Evolutionary conservation across 2,797 vertebrate species (phyloP).

Genomic region (Tadarida brasiliensis): DNA sequence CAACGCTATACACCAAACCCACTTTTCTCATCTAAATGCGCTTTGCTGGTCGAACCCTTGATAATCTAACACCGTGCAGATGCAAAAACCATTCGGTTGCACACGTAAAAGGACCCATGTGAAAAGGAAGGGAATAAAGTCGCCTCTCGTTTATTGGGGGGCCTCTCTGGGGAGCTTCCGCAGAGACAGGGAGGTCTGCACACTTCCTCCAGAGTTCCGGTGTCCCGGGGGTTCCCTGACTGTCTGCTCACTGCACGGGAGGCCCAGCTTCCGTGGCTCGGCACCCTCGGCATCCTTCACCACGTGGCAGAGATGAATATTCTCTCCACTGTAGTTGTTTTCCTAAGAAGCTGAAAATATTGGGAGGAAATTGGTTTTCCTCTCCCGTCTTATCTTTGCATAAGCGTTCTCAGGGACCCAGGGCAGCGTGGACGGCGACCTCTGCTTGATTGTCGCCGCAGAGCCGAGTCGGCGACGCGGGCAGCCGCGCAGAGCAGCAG

Average conservation of each 20-base stretch:
- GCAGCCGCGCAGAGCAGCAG: background rate
- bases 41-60: slow-evolving; percentile 68
- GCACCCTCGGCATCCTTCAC: slow-evolving; percentile 65
- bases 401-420: slow-evolving; percentile 55
- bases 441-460: slow-evolving; percentile 45
- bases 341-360: slow-evolving; percentile 70
- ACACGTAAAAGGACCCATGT: slow-evolving; percentile 71
- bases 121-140: slow-evolving; percentile 73
- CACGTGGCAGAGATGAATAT: slow-evolving; percentile 78
- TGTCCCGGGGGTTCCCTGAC: background rate
- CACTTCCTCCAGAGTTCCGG: background rate
- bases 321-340: slow-evolving; percentile 79
- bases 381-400: slow-evolving; percentile 71
- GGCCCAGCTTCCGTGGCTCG: slow-evolving; percentile 50
- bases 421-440: background rate
- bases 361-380: slow-evolving; percentile 70
- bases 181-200: background rate
- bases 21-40: slow-evolving; percentile 67
- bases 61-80: slow-evolving; percentile 73
- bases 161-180: background rate
- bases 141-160: slow-evolving; percentile 67
- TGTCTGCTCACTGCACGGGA: background rate
- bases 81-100: slow-evolving; percentile 69
- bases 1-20: slow-evolving; percentile 65
- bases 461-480: background rate